Conservation (phyloP, 2,888 invertebrate genomes). For the Stictocephala bisonia region DNA sequence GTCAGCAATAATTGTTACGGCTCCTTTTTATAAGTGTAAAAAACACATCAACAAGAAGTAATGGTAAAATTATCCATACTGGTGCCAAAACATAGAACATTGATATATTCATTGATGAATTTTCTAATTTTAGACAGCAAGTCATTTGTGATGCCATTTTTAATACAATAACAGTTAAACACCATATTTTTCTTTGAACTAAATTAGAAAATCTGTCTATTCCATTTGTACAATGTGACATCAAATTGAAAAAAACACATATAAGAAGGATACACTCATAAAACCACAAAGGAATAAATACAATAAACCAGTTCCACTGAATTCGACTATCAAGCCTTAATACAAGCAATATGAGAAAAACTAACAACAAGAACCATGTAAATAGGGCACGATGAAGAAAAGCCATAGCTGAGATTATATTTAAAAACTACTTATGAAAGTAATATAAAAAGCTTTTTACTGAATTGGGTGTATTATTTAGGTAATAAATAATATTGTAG, state of each 20-base stretch:
- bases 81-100: conserved; percentile 88
- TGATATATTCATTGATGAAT: conserved; percentile 75
- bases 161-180: conserved; percentile 81
- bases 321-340: conserved; percentile 87
- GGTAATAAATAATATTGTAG: too few relatives aligned
- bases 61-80: conserved; percentile 84
- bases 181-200: conserved; percentile 70
- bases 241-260: conserved; percentile 89
- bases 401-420: too few relatives aligned
- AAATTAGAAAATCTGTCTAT: conserved; percentile 67
- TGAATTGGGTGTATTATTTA: too few relatives aligned
- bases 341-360: conserved; percentile 88
- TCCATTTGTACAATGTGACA: conserved; percentile 83
- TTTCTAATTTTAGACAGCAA: conserved; percentile 88
- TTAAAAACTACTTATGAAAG: too few relatives aligned
- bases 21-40: conserved; percentile 69
- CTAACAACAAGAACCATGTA: conserved; percentile 91
- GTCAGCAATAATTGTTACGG: conserved; percentile 53
- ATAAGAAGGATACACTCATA: conserved; percentile 88
- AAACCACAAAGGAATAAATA: conserved; percentile 94
- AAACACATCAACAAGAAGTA: conserved; percentile 81
- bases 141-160: conserved; percentile 90
- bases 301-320: conserved; percentile 95
- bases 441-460: too few relatives aligned
- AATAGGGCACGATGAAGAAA: conserved; percentile 91